Evolutionary conservation across 2,113 vertebrate species (phyloP), one percentile per base, ranked within the genome.

Genomic region (Lasiurus cinereus): DNA sequence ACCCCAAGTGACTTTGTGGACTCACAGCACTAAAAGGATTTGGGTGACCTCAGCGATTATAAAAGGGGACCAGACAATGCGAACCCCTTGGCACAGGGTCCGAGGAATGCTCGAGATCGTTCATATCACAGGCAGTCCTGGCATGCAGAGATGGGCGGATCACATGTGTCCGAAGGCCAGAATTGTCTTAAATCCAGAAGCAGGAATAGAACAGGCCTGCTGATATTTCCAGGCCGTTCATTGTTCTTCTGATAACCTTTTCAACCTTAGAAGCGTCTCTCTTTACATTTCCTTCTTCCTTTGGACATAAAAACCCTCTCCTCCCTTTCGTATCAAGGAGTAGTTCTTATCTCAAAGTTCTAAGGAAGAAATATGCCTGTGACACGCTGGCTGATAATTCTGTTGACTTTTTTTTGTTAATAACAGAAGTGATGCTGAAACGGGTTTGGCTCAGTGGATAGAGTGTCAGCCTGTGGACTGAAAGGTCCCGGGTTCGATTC

Each of bases 31-130:
- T 56, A 2, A 74, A 66, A 11, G 73, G 77, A 46, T 19, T 64
- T 78, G 76, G 19, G 62, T 92, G 80, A 88, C 54, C 80, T 94
- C 24, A 36, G 48, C 56, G 89, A 77, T 39, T 90, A 50, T 84
- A 90, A 80, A 83, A 64, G 67, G 70, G 36, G 70, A 48, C 6
- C 15, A 64, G 88, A 33, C 56, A 8, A n/a, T 56, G 72, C 9
- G 52, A 84, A 69, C 22, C 48, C 39, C 16, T 22, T 66, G 11
- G 27, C 54, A n/a, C n/a, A n/a, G 85, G 27, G 36, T 1, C 36
- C 70, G 76, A 73, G 43, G 70, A 33, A 69, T 88, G 72, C 50
- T 70, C 67, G 29, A 46, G 83, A 64, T 33, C 16, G 62, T 56
- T 69, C 5, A 14, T 14, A 36, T 13, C 43, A 13, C 0, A 1